Conservation (phyloP, 2,113 vertebrate genomes). For the Chlamydotis undulata region DNA sequence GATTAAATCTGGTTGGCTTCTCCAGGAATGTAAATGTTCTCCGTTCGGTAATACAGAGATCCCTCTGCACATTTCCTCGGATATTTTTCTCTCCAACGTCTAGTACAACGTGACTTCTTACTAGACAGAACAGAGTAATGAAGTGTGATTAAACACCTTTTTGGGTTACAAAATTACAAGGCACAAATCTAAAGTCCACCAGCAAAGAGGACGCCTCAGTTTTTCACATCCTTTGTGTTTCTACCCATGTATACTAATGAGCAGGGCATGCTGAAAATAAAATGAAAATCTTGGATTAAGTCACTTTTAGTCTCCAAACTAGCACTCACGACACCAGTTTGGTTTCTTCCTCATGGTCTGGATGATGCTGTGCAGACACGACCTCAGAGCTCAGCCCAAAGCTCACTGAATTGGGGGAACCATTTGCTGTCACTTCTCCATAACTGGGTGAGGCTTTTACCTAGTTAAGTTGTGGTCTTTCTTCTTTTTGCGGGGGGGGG, state of each 20-base stretch:
- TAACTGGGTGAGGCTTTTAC: background rate
- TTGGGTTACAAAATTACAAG: background rate
- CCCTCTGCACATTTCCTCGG: background rate
- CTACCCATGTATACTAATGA: background rate
- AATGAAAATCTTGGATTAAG: background rate
- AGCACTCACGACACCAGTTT: background rate
- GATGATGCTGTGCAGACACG: background rate
- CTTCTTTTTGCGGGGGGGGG: background rate
- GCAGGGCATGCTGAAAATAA: background rate
- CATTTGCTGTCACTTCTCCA: background rate
- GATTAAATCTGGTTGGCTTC: background rate
- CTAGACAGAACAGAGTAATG: background rate
- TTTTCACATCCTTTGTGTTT: background rate
- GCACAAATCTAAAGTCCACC: background rate
- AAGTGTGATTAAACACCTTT: background rate
- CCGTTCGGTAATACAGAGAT: background rate
- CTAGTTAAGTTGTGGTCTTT: background rate
- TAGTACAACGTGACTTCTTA: background rate
- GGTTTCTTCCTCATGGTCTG: background rate
- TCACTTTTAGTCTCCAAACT: background rate
- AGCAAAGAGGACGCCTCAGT: background rate
- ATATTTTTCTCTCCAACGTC: background rate
- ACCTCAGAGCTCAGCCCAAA: background rate
- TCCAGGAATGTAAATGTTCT: background rate
- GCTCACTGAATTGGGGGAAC: background rate